These are phyloP conservation scores for Drosophila mayri DNA, from an alignment of 1,140 invertebrate genomes.

Conservation along the genomic window DNA sequence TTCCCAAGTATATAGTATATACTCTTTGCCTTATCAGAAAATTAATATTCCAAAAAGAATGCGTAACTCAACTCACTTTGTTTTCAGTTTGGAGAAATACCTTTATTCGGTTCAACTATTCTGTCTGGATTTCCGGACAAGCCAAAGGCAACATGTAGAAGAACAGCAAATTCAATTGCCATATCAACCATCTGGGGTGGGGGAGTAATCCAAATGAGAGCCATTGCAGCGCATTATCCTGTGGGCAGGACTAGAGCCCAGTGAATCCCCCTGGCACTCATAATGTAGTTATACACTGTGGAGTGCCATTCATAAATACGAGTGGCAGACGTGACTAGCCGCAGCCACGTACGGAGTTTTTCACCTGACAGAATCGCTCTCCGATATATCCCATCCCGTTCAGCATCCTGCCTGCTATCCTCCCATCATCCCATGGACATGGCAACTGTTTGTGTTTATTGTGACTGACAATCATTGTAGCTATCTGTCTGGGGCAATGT, in stretches of 20 bases:
- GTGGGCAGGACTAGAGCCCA: constrained; percentile 26
- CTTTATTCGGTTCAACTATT: constrained; percentile 9
- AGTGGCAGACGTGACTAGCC: constrained; percentile 50
- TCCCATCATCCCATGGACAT: background rate
- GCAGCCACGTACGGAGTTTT: constrained; percentile 34
- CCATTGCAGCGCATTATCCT: constrained; percentile 36
- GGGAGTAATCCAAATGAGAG: constrained; percentile 26
- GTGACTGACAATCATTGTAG: constrained; percentile 46
- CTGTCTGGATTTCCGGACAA: background rate
- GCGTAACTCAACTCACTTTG: no score
- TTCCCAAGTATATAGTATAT: no score
- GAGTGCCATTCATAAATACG: constrained; percentile 44
- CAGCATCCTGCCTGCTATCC: background rate
- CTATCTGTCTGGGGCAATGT: constrained; percentile 20
- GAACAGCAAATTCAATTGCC: constrained; percentile 21
- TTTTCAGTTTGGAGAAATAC: background rate
- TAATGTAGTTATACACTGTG: constrained; percentile 12
- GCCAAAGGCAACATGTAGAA: background rate
- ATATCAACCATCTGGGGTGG: constrained; percentile 13
- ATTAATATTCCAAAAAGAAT: background rate
- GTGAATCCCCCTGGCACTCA: constrained; percentile 15
- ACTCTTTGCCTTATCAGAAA: background rate
- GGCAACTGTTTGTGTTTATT: constrained; percentile 43
- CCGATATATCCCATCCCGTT: constrained; percentile 20
- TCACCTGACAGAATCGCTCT: constrained; percentile 35